Percentiles rank a stretch among this genome's conserved stretches.
Conservation (phyloP, 1,140 invertebrate species). For the Chrysomallon squamiferum region DNA sequence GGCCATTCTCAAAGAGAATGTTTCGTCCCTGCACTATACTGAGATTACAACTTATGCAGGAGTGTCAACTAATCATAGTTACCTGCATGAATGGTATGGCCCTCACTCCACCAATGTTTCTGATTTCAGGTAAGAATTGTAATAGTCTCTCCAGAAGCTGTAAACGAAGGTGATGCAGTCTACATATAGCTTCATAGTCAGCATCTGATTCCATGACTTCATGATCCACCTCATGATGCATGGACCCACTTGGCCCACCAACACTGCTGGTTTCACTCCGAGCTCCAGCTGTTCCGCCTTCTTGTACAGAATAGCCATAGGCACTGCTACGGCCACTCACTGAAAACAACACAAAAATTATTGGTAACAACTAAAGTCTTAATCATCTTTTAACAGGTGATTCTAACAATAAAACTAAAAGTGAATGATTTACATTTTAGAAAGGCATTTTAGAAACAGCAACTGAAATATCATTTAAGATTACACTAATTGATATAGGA, state of each 20-base stretch:
- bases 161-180: constrained; percentile 49
- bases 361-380: too few relatives aligned
- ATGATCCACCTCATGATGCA: constrained; percentile 48
- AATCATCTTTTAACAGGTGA: too few relatives aligned
- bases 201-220: constrained; percentile 46
- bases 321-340: constrained; percentile 87
- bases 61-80: too few relatives aligned
- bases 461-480: too few relatives aligned
- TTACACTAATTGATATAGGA: too few relatives aligned
- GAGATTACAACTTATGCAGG: too few relatives aligned
- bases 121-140: constrained; percentile 70
- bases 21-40: too few relatives aligned
- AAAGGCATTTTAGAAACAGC: not conserved
- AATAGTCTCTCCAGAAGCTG: constrained; percentile 70
- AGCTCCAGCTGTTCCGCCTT: constrained; percentile 61
- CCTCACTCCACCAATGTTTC: constrained; percentile 76
- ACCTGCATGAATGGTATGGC: constrained; percentile 91
- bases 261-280: constrained; percentile 68
- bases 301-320: constrained; percentile 75
- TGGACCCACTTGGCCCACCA: constrained; percentile 61
- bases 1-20: too few relatives aligned
- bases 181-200: constrained; percentile 51
- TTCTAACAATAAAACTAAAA: too few relatives aligned
- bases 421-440: too few relatives aligned
- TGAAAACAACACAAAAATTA: too few relatives aligned